Conservation (phyloP, 2,888 invertebrate species). For the Salpingus planirostris region DNA sequence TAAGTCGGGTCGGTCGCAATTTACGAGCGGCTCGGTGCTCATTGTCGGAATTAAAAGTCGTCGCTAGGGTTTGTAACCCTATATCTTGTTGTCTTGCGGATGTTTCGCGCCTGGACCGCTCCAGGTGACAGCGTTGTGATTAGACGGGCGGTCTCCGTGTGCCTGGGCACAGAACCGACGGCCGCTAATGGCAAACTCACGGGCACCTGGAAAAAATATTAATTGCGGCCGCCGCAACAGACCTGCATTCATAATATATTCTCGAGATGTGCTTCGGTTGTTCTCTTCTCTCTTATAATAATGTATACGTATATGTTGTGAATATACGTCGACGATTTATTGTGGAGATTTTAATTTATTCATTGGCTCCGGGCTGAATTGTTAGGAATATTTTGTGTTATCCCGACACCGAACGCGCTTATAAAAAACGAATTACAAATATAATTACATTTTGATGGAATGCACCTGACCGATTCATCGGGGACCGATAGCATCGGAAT, state of each 20-base stretch:
- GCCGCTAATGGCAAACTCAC: slow-evolving; percentile 19
- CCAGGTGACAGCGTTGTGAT: slow-evolving; percentile 35
- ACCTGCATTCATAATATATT: slow-evolving; percentile 37
- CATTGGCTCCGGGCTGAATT: slow-evolving; percentile 34
- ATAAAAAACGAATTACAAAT: slow-evolving; percentile 34
- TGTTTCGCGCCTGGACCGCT: slow-evolving; percentile 23
- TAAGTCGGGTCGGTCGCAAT: too few species aligned
- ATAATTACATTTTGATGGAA: slow-evolving; percentile 37
- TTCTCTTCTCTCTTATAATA: slow-evolving; percentile 21
- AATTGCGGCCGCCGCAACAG: slow-evolving; percentile 32
- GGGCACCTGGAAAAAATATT: slow-evolving; percentile 27
- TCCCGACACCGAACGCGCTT: slow-evolving; percentile 30
- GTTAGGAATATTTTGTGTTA: slow-evolving; percentile 32
- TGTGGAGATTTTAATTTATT: slow-evolving; percentile 41
- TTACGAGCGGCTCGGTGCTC: too few species aligned
- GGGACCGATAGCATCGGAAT: slow-evolving; percentile 21
- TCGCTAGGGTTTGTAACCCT: slow-evolving; percentile 17
- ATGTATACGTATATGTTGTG: too few species aligned
- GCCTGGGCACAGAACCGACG: too few species aligned
- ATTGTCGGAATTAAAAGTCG: slow-evolving; percentile 1
- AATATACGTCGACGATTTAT: slow-evolving; percentile 40
- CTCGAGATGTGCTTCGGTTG: too few species aligned
- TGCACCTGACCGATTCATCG: slow-evolving; percentile 27
- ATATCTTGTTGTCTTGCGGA: slow-evolving; percentile 13
- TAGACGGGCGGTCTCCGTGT: slow-evolving; percentile 24